phyloP scores from a whole-genome alignment of 2,113 vertebrate genomes.

The Microtus richardsoni region DNA sequence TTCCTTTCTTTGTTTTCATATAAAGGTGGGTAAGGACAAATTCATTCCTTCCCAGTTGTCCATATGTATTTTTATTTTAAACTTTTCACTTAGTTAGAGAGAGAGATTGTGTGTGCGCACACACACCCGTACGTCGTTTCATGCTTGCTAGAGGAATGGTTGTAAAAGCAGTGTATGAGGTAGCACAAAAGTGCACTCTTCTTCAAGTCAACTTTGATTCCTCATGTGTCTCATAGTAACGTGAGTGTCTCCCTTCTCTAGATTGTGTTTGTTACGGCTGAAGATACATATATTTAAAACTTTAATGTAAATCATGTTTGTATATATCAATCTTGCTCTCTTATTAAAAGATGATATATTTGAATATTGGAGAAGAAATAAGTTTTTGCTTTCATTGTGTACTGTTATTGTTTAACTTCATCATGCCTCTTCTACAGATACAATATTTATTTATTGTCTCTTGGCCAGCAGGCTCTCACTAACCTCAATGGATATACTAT shows the following conservation, averaged over 20 bases:
- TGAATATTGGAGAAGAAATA: neutral
- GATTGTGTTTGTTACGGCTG: neutral
- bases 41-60: neutral
- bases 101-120: neutral
- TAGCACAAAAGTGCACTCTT: neutral
- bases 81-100: neutral
- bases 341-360: slow-evolving; percentile 11
- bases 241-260: neutral
- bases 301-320: neutral
- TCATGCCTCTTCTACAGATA: neutral
- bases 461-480: neutral
- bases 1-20: slow-evolving; percentile 7
- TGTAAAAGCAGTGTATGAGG: neutral
- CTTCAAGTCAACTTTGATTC: too few relatives aligned
- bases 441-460: neutral
- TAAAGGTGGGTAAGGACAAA: neutral
- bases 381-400: neutral
- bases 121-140: neutral
- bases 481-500: neutral
- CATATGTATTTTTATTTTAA: neutral
- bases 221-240: neutral
- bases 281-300: neutral
- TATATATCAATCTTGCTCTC: neutral
- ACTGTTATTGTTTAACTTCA: neutral
- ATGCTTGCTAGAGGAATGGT: neutral